phyloP scores from a whole-genome alignment of 2,797 vertebrate species.

The Melanotaenia pygmaea region DNA sequence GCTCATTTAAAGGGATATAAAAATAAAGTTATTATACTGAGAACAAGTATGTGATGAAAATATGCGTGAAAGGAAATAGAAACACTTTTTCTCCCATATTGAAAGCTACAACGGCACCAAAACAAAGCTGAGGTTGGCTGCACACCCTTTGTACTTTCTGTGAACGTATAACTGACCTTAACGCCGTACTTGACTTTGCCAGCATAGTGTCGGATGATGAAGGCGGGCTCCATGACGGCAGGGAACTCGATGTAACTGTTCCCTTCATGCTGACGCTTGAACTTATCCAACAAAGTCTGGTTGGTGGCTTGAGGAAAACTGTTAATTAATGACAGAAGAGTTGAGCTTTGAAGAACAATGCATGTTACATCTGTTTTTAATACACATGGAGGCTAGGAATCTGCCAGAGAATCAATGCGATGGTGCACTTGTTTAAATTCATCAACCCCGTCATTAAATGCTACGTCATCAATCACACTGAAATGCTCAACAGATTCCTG shows the following conservation, averaged over 20 bases:
- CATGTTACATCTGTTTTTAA: conserved; percentile 38
- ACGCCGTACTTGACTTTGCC: conserved; percentile 98
- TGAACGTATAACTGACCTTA: conserved; percentile 87
- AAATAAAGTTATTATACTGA: too few species aligned
- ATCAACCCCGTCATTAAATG: conserved; percentile 4
- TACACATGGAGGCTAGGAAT: conserved; percentile 7
- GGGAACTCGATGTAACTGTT: conserved; percentile 97
- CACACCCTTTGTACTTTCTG: too few species aligned
- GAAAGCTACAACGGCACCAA: not conserved
- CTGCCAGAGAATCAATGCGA: not conserved
- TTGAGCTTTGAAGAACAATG: conserved; percentile 22
- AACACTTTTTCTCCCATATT: not conserved
- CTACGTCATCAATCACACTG: conserved; percentile 17
- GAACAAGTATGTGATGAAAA: not conserved
- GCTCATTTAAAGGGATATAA: too few species aligned
- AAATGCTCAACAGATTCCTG: conserved; percentile 4
- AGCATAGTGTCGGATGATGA: conserved; percentile 96
- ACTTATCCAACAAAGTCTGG: conserved; percentile 96
- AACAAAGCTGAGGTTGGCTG: not conserved
- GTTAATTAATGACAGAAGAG: conserved; percentile 25
- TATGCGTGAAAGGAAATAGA: not conserved
- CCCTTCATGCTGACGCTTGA: conserved; percentile 95
- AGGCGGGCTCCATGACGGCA: conserved; percentile 97
- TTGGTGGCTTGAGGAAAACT: conserved; percentile 98
- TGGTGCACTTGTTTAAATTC: conserved; percentile 24